A percentile compares a stretch with the other conserved stretches of the same genome.
These are phyloP conservation scores for Ceyx margarethae DNA, from an alignment of 2,113 vertebrate genomes.

Conservation along the genomic window DNA sequence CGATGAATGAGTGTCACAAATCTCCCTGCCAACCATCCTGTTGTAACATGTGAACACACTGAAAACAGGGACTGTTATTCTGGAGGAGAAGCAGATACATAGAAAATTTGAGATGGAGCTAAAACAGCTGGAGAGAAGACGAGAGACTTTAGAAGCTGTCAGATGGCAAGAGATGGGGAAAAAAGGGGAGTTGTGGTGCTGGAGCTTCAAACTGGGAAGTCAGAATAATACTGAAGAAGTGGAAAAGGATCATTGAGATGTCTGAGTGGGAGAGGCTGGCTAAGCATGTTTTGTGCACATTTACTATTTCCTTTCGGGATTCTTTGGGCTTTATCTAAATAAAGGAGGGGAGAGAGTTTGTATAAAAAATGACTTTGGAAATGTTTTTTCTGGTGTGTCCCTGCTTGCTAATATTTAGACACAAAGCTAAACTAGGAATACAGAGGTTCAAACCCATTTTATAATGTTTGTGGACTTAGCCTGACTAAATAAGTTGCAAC, in stretches of 20 bases:
- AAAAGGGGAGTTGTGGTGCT: not conserved
- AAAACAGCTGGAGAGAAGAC: not conserved
- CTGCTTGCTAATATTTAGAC: not conserved
- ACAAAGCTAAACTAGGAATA: not conserved
- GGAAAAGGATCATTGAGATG: not conserved
- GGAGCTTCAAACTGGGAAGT: not conserved
- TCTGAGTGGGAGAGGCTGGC: not conserved
- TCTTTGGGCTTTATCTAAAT: slow-evolving; percentile 17
- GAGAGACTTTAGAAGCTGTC: not conserved
- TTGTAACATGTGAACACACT: not conserved
- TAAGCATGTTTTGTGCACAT: not conserved
- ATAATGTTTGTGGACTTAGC: not conserved
- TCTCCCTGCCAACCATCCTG: not conserved
- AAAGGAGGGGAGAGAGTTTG: not conserved
- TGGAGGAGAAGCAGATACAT: not conserved
- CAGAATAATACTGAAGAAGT: not conserved
- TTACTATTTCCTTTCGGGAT: not conserved
- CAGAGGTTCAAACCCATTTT: not conserved
- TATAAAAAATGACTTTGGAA: not conserved
- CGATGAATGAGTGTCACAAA: not conserved
- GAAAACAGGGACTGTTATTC: not conserved
- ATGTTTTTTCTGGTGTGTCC: not conserved
- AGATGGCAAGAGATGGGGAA: not conserved
- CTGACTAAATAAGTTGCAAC: not conserved
- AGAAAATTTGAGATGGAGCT: not conserved